Conservation (phyloP, 2,113 vertebrate species). For the Lasiurus cinereus region DNA sequence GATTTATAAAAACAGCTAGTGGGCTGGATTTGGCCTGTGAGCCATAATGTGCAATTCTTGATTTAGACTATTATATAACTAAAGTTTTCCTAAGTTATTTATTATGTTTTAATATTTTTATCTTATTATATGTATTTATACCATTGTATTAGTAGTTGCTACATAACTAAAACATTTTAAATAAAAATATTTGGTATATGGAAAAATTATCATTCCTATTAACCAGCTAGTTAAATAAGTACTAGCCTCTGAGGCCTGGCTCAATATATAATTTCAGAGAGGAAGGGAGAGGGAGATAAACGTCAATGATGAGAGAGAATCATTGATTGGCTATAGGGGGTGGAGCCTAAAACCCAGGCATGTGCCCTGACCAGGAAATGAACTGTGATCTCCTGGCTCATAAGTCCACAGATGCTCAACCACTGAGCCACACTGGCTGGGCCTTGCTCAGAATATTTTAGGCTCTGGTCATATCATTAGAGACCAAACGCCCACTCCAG, state of each 20-base stretch:
- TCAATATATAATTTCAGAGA: background rate
- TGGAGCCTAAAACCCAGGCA: background rate
- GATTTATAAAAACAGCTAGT: conserved; percentile 27
- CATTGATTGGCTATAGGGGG: background rate
- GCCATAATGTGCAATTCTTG: background rate
- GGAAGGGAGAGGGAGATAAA: background rate
- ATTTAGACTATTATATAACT: conserved; percentile 39
- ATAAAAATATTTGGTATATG: background rate
- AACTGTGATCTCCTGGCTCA: background rate
- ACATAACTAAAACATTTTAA: conserved; percentile 40
- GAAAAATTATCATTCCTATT: conserved; percentile 38
- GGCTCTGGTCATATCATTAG: background rate
- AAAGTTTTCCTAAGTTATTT: background rate
- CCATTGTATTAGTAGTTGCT: background rate
- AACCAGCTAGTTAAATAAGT: conserved; percentile 23
- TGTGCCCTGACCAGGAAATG: background rate
- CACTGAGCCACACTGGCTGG: background rate
- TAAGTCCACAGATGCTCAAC: background rate
- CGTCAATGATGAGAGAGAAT: background rate
- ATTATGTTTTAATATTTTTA: background rate
- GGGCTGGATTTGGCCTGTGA: background rate
- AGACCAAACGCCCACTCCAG: background rate
- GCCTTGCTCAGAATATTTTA: background rate
- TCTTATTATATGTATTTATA: background rate
- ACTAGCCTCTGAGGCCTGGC: background rate